A percentile compares a stretch with the other conserved stretches of the same genome.
phyloP scores from a whole-genome alignment of 2,888 invertebrate genomes.

The Hypomecis atomaria region DNA sequence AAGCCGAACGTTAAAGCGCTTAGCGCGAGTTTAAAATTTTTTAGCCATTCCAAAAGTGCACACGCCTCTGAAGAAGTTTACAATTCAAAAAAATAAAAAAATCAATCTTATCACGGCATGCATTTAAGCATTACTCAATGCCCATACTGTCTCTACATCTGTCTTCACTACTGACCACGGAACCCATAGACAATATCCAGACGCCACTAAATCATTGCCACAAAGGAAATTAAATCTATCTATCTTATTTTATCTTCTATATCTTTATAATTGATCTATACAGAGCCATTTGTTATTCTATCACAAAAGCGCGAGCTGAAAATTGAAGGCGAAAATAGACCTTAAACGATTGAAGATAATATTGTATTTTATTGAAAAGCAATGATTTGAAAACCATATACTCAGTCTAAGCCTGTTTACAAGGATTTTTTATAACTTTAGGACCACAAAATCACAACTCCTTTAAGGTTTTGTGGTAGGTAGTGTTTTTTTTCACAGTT shows the following conservation, averaged over 20 bases:
- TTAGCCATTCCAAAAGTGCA: no score
- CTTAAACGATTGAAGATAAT: neutral
- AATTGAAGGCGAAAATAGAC: neutral
- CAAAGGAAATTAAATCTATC: conserved; percentile 37
- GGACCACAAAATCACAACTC: no score
- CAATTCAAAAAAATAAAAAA: no score
- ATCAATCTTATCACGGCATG: no score
- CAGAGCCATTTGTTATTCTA: conserved; percentile 4
- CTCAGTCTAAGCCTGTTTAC: no score
- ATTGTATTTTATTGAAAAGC: neutral
- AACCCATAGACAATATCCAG: conserved; percentile 34
- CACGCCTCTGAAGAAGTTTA: no score
- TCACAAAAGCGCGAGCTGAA: neutral
- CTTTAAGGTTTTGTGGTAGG: no score
- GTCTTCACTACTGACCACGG: neutral
- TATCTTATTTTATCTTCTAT: conserved; percentile 29
- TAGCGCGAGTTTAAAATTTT: no score
- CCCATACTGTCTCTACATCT: conserved; percentile 11
- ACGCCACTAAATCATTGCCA: conserved; percentile 37
- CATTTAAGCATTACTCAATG: neutral
- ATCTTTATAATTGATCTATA: conserved; percentile 27
- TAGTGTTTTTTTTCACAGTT: no score
- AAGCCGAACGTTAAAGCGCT: no score
- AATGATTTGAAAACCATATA: no score
- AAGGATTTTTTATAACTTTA: no score